A percentile compares a stretch with the other conserved stretches of the same genome.
Conservation (phyloP, 2,797 vertebrate genomes). For the Tenualosa thibaudeaui region DNA sequence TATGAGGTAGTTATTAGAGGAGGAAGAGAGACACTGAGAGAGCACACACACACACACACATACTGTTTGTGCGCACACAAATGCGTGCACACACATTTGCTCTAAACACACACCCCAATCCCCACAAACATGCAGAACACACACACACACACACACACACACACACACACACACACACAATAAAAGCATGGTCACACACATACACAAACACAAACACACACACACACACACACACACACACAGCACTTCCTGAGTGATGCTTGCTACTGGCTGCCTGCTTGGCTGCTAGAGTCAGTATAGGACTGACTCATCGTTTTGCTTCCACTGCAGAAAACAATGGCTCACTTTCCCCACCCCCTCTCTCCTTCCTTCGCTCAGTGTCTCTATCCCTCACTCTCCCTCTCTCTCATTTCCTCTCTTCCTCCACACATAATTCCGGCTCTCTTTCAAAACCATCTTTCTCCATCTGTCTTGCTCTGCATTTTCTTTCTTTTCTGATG, state of each 20-base stretch:
- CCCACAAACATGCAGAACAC: constrained; percentile 12
- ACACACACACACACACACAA: not conserved
- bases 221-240: constrained; percentile 21
- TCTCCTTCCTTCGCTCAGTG: not conserved
- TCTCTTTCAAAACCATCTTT: constrained; percentile 7
- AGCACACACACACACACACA: not conserved
- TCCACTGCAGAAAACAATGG: constrained; percentile 25
- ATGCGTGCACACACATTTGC: not conserved
- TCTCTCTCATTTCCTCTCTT: not conserved
- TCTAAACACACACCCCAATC: constrained; percentile 6
- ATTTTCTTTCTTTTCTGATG: not conserved
- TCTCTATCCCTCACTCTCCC: not conserved
- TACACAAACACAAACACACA: constrained; percentile 25
- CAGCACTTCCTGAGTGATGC: constrained; percentile 9
- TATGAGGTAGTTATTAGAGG: not conserved
- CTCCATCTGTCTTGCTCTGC: not conserved
- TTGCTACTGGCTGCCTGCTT: not conserved
- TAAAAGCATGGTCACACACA: not conserved
- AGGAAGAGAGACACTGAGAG: not conserved
- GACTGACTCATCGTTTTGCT: constrained; percentile 24
- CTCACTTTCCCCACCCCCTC: not conserved
- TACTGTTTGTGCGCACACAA: not conserved
- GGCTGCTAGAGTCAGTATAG: constrained; percentile 12
- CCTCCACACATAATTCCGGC: constrained; percentile 5
- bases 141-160: not conserved